Evolutionary conservation across 2,797 vertebrate genomes (phyloP).

Genomic region (Luscinia luscinia): DNA sequence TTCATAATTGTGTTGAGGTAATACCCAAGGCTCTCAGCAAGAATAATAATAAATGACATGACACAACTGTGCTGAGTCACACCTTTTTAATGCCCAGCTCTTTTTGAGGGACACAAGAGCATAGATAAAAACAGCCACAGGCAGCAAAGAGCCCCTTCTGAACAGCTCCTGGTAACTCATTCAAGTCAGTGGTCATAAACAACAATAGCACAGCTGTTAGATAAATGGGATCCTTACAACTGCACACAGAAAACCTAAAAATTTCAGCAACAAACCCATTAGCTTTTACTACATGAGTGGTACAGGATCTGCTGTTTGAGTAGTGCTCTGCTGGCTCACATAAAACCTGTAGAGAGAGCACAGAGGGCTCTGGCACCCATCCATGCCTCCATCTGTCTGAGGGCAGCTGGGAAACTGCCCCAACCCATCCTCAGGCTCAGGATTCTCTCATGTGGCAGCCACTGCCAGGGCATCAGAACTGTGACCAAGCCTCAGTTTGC

Average conservation of each 20-base stretch:
- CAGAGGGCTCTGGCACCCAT: constrained; percentile 31
- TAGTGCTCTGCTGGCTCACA: constrained; percentile 37
- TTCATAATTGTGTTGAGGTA: constrained; percentile 38
- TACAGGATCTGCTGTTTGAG: constrained; percentile 46
- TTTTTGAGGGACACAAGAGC: constrained; percentile 32
- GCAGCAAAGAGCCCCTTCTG: neutral
- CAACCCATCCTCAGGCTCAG: neutral
- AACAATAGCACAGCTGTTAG: constrained; percentile 62
- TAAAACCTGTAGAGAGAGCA: constrained; percentile 42
- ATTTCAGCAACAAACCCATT: constrained; percentile 42
- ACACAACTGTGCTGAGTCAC: constrained; percentile 48
- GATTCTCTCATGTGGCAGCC: neutral
- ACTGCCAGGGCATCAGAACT: neutral
- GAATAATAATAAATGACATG: constrained; percentile 17
- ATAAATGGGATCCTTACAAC: constrained; percentile 50
- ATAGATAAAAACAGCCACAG: neutral
- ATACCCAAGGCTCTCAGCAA: constrained; percentile 19
- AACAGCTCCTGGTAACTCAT: constrained; percentile 49
- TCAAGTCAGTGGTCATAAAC: constrained; percentile 49
- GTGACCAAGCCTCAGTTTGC: neutral
- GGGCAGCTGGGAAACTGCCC: constrained; percentile 42
- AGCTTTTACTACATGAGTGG: constrained; percentile 46
- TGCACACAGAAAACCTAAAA: constrained; percentile 53
- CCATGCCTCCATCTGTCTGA: constrained; percentile 44
- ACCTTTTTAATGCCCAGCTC: constrained; percentile 46